A percentile compares a stretch with the other conserved stretches of the same genome.
Evolutionary conservation across 2,113 vertebrate species (phyloP).

Genomic region (Gnathochromis pfefferi): DNA sequence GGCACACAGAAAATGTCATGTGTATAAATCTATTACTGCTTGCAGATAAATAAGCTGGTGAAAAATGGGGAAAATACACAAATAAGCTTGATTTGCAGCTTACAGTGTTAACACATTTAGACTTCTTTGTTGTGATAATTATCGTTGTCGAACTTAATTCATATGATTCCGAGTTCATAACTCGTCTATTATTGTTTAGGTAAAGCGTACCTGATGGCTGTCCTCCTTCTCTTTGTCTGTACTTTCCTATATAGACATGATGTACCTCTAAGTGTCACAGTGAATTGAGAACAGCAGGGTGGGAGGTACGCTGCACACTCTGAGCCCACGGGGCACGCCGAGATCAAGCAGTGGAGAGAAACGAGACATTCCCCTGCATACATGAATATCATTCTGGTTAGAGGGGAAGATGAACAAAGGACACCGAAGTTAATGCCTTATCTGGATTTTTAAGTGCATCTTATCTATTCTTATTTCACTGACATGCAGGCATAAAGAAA

Average conservation of each 20-base stretch:
- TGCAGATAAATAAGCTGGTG: slow-evolving; percentile 19
- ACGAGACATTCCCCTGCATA: slow-evolving; percentile 44
- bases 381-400: slow-evolving; percentile 45
- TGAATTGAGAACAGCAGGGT: slow-evolving; percentile 30
- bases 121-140: neutral
- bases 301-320: slow-evolving; percentile 34
- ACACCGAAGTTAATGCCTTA: slow-evolving; percentile 21
- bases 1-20: slow-evolving; percentile 52
- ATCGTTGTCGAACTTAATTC: neutral
- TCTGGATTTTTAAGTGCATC: too few relatives aligned
- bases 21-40: slow-evolving; percentile 40
- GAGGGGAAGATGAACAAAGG: slow-evolving; percentile 22
- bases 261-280: slow-evolving; percentile 31
- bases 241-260: neutral
- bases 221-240: neutral
- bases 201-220: neutral
- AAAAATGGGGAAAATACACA: neutral
- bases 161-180: neutral
- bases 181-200: neutral
- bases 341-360: slow-evolving; percentile 33
- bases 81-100: neutral
- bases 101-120: neutral
- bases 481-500: too few relatives aligned
- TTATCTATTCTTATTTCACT: too few relatives aligned
- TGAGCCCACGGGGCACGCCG: slow-evolving; percentile 13